These are phyloP conservation scores for Xylota segnis DNA, from an alignment of 2,888 invertebrate species.

Conservation along the genomic window DNA sequence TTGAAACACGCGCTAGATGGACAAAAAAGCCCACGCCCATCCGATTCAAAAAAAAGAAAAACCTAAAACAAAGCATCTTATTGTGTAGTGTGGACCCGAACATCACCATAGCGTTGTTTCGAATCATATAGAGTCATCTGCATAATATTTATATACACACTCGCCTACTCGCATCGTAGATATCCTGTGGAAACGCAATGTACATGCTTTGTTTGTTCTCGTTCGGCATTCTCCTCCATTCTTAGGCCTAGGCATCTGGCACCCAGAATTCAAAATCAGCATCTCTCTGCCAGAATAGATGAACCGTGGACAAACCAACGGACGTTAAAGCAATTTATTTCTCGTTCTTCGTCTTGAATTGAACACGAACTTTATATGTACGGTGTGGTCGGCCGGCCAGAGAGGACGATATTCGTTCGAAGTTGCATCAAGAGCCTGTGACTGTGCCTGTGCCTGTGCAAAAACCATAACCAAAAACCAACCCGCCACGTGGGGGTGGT, in stretches of 20 bases:
- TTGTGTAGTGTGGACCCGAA: conserved; percentile 23
- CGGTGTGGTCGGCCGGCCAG: conserved; percentile 38
- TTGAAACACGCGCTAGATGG: conserved; percentile 27
- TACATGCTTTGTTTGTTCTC: conserved; percentile 66
- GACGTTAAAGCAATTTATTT: conserved; percentile 76
- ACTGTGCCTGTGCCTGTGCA: conserved; percentile 13
- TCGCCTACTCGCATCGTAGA: conserved; percentile 20
- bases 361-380: conserved; percentile 64
- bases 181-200: conserved; percentile 61
- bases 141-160: conserved; percentile 61
- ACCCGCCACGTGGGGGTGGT: conserved; percentile 38
- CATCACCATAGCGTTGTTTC: conserved; percentile 46
- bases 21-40: conserved; percentile 44
- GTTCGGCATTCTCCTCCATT: conserved; percentile 56
- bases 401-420: conserved; percentile 40
- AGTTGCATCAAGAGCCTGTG: conserved; percentile 26
- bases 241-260: conserved; percentile 72
- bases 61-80: conserved; percentile 45
- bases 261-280: conserved; percentile 73
- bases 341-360: conserved; percentile 75
- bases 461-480: conserved; percentile 34
- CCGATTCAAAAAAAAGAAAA: conserved; percentile 24
- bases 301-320: conserved; percentile 75
- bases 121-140: conserved; percentile 69
- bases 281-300: conserved; percentile 66